A percentile compares a stretch with the other conserved stretches of the same genome.
phyloP scores from a whole-genome alignment of 2,797 vertebrate genomes.

The Amblyopsis hoosieri region DNA sequence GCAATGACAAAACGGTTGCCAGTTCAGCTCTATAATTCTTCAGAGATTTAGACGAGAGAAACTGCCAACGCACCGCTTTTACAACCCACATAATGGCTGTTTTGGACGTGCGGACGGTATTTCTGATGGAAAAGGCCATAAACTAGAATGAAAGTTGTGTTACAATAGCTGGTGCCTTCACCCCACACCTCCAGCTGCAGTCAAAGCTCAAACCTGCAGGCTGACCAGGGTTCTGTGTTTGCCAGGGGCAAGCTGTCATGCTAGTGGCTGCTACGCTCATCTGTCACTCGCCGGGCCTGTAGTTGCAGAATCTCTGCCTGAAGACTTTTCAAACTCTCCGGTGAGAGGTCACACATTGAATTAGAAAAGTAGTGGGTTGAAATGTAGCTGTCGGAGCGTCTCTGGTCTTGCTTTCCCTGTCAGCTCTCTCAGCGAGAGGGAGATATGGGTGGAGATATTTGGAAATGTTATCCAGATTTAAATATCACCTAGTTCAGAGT shows the following conservation, averaged over 20 bases:
- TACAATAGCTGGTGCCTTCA: slow-evolving; percentile 40
- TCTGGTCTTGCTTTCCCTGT: slow-evolving; percentile 45
- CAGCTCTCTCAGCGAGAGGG: slow-evolving; percentile 43
- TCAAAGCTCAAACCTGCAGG: slow-evolving; percentile 69
- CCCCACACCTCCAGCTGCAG: slow-evolving; percentile 30
- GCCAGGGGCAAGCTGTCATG: slow-evolving; percentile 75
- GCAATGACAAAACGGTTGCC: slow-evolving; percentile 10
- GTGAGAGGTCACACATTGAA: slow-evolving; percentile 80
- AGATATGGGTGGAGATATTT: background rate
- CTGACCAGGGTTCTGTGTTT: slow-evolving; percentile 71
- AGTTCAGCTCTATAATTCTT: slow-evolving; percentile 19
- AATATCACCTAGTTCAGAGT: slow-evolving; percentile 41
- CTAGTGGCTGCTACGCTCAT: slow-evolving; percentile 73
- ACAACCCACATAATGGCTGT: slow-evolving; percentile 41
- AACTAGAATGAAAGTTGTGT: slow-evolving; percentile 57
- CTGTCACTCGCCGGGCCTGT: slow-evolving; percentile 77
- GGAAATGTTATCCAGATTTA: slow-evolving; percentile 42
- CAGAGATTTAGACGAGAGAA: slow-evolving; percentile 40
- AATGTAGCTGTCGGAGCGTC: slow-evolving; percentile 66
- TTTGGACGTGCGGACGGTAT: slow-evolving; percentile 36
- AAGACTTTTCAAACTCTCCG: slow-evolving; percentile 80
- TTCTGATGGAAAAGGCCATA: slow-evolving; percentile 50
- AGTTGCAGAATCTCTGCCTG: slow-evolving; percentile 74
- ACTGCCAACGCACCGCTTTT: slow-evolving; percentile 41
- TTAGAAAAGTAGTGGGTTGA: slow-evolving; percentile 73